Conservation (phyloP, 2,888 invertebrate genomes). For the Scaptomyza caliginosa region DNA sequence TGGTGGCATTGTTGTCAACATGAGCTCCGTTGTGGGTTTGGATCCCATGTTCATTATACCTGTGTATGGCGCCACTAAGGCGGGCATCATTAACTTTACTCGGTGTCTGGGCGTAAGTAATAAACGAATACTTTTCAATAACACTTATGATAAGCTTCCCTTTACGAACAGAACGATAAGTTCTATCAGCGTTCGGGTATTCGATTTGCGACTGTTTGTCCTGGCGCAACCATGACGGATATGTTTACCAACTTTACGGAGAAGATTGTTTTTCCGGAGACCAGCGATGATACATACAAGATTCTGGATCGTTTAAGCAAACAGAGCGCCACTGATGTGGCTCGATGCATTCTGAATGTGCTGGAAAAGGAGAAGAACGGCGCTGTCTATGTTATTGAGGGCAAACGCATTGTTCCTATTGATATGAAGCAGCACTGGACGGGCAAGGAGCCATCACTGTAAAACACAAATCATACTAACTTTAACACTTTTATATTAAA, state of each 20-base stretch:
- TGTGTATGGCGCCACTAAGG: constrained; percentile 84
- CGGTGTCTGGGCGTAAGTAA: constrained; percentile 82
- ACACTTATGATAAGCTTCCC: neutral
- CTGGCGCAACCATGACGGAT: constrained; percentile 83
- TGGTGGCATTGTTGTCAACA: constrained; percentile 84
- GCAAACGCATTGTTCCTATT: constrained; percentile 81
- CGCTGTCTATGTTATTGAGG: constrained; percentile 83
- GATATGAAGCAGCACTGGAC: constrained; percentile 83
- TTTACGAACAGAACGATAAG: constrained; percentile 73
- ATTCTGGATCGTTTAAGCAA: constrained; percentile 83
- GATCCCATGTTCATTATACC: constrained; percentile 83
- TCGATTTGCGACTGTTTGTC: constrained; percentile 82
- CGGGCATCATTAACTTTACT: constrained; percentile 84
- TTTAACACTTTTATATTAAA: constrained; percentile 21
- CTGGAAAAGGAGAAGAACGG: constrained; percentile 82
- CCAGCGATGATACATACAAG: constrained; percentile 82
- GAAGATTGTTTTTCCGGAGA: constrained; percentile 82
- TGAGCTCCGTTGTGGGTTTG: constrained; percentile 84
- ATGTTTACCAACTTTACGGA: constrained; percentile 84
- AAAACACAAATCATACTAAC: constrained; percentile 23
- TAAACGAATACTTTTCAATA: accelerated
- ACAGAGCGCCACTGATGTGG: constrained; percentile 83
- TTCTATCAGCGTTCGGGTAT: constrained; percentile 82
- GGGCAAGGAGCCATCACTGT: constrained; percentile 76
- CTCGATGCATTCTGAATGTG: constrained; percentile 81